Evolutionary conservation across 1,140 invertebrate species (phyloP).

Genomic region (Ceratosolen solmsi): DNA sequence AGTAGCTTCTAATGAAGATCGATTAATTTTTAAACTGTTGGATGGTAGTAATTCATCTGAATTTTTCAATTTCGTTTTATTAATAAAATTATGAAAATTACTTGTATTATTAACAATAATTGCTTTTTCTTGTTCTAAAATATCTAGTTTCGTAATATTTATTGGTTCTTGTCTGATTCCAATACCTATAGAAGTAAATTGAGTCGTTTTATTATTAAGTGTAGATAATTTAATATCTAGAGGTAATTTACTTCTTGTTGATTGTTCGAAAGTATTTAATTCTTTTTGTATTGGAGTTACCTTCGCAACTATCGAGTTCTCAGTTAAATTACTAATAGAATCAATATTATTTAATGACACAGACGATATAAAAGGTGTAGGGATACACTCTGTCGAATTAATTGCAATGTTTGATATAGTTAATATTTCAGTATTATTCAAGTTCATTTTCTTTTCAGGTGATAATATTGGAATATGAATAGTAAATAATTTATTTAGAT

Average conservation of each 20-base stretch:
- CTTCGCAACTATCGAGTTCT: conserved; percentile 9
- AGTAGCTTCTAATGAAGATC: background rate
- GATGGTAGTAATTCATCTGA: conserved; percentile 48
- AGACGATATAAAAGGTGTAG: conserved; percentile 39
- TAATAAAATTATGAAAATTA: too few species aligned
- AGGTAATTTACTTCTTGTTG: conserved; percentile 32
- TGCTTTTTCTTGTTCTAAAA: conserved; percentile 31
- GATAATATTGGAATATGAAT: background rate
- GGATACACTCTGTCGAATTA: conserved; percentile 14
- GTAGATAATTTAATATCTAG: conserved; percentile 25
- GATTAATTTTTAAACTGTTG: conserved; percentile 35
- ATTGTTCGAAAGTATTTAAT: conserved; percentile 36
- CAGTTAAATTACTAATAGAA: conserved; percentile 23
- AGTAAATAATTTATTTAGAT: background rate
- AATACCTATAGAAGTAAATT: conserved; percentile 23
- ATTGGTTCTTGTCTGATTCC: background rate
- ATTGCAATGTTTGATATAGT: conserved; percentile 1
- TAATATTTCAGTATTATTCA: background rate
- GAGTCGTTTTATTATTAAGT: conserved; percentile 37
- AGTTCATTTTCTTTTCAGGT: background rate
- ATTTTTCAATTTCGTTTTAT: conserved; percentile 12
- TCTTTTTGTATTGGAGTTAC: background rate
- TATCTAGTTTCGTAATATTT: conserved; percentile 31
- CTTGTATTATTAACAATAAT: conserved; percentile 41
- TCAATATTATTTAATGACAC: conserved; percentile 8